Conservation (phyloP, 2,888 invertebrate genomes). For the Oxycera nigricornis region DNA sequence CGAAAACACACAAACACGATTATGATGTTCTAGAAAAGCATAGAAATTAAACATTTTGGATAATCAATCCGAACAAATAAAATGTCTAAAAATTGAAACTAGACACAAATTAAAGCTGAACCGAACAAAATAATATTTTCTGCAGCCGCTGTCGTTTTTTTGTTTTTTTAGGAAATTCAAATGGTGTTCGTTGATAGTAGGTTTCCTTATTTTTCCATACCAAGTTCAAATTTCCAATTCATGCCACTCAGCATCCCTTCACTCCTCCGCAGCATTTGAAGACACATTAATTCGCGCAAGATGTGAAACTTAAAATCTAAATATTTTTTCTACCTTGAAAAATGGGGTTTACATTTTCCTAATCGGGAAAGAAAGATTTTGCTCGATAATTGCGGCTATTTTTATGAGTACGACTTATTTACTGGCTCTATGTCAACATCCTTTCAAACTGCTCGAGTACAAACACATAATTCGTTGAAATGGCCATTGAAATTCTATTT, state of each 20-base stretch:
- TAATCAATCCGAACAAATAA: background rate
- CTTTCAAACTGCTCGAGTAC: background rate
- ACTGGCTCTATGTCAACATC: background rate
- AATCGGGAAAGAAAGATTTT: background rate
- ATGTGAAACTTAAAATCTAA: constrained; percentile 22
- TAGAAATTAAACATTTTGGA: background rate
- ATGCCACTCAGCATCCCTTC: constrained; percentile 1
- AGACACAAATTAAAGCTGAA: background rate
- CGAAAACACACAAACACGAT: constrained; percentile 17
- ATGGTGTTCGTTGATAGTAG: background rate
- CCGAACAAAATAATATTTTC: background rate
- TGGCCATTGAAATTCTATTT: background rate
- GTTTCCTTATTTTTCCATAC: background rate
- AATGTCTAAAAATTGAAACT: background rate
- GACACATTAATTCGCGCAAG: background rate
- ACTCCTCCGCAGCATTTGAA: background rate
- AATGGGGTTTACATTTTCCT: background rate
- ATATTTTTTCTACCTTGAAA: background rate
- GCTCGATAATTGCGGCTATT: background rate
- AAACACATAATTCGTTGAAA: background rate
- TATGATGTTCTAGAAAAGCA: constrained; percentile 2
- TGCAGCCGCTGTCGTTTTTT: background rate
- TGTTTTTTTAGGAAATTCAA: background rate
- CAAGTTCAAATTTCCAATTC: background rate
- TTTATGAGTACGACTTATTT: background rate